Evolutionary conservation across 2,888 invertebrate species (phyloP).

Genomic region (Monoplex corrugatus): DNA sequence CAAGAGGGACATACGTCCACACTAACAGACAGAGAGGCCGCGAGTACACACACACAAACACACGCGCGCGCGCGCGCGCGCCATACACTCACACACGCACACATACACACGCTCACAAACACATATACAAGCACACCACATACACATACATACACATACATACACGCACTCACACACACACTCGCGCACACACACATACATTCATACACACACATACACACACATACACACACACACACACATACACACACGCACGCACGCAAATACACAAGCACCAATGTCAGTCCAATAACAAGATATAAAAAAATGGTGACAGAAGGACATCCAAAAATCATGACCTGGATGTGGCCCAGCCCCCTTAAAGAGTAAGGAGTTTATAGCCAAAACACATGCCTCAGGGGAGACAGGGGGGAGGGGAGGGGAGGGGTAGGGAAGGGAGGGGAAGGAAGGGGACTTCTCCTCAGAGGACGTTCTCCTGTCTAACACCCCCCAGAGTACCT

Average conservation of each 20-base stretch:
- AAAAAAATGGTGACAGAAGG: not conserved
- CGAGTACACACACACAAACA: conserved; percentile 4
- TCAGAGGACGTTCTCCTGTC: too few relatives aligned
- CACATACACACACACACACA: not conserved
- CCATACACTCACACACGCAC: not conserved
- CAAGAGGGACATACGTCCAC: too few relatives aligned
- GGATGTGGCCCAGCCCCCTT: too few relatives aligned
- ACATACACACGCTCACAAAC: not conserved
- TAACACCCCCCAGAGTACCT: too few relatives aligned
- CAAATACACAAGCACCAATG: too few relatives aligned
- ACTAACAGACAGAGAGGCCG: too few relatives aligned
- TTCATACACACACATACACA: not conserved
- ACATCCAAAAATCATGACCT: too few relatives aligned
- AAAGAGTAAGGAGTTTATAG: too few relatives aligned
- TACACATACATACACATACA: conserved; percentile 9
- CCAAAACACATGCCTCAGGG: too few relatives aligned
- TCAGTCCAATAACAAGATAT: not conserved
- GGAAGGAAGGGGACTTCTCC: too few relatives aligned
- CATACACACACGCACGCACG: conserved; percentile 2
- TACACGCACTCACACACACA: not conserved
- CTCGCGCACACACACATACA: not conserved
- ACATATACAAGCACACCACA: not conserved
- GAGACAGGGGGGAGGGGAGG: too few relatives aligned
- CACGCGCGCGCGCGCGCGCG: not conserved
- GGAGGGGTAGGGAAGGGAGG: too few relatives aligned